These are phyloP conservation scores for Machimus atricapillus DNA, from an alignment of 2,888 invertebrate genomes.

Conservation along the genomic window DNA sequence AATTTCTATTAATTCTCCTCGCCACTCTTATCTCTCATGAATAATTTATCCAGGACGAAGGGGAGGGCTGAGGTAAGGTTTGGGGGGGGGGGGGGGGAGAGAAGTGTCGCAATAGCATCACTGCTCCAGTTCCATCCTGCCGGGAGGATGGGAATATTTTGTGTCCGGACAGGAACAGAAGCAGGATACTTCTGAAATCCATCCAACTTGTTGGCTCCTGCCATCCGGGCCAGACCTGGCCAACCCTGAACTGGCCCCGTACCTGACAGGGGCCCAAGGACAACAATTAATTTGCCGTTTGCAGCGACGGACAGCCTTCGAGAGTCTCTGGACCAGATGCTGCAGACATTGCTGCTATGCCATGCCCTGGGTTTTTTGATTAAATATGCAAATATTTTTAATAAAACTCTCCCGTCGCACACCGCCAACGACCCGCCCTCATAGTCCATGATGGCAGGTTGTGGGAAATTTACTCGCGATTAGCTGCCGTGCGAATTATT, in stretches of 20 bases:
- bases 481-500: slow-evolving; percentile 9
- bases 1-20: slow-evolving; percentile 20
- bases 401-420: not conserved
- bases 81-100: not conserved
- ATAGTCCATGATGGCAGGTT: not conserved
- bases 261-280: slow-evolving; percentile 23
- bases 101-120: not conserved
- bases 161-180: not conserved
- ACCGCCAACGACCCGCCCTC: not conserved
- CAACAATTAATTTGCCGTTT: slow-evolving; percentile 32
- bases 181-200: not conserved
- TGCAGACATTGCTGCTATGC: not conserved
- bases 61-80: not conserved
- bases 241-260: not conserved
- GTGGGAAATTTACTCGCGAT: not conserved
- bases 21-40: slow-evolving; percentile 25
- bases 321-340: not conserved
- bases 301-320: not conserved
- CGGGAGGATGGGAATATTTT: not conserved
- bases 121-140: not conserved
- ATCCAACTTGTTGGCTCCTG: not conserved
- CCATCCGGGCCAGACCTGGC: not conserved
- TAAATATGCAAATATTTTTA: slow-evolving; percentile 33
- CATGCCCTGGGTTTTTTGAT: not conserved
- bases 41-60: slow-evolving; percentile 5